These are phyloP conservation scores for Drosophila kepulauana DNA, from an alignment of 1,140 invertebrate species.

Conservation along the genomic window DNA sequence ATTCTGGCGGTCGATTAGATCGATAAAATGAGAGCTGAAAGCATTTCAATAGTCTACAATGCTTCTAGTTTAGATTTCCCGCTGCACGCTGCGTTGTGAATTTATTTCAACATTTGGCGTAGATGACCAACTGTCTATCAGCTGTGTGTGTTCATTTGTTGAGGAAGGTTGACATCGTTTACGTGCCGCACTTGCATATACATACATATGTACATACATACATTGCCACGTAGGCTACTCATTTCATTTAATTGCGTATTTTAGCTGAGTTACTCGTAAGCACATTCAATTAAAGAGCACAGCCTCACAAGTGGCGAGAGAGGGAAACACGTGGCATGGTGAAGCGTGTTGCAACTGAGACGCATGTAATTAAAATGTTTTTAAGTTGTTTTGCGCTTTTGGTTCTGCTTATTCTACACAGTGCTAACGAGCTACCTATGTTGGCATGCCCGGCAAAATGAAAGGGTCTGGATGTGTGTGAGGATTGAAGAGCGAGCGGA, in stretches of 20 bases:
- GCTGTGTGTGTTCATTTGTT: constrained; percentile 11
- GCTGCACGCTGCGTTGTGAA: constrained; percentile 36
- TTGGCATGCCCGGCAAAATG: not conserved
- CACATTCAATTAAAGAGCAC: constrained; percentile 63
- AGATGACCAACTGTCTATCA: constrained; percentile 51
- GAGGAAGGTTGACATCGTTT: constrained; percentile 47
- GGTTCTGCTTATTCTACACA: constrained; percentile 9
- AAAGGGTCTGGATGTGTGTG: not conserved
- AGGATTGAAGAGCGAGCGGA: not conserved
- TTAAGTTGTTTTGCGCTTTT: constrained; percentile 64
- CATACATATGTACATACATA: too few species aligned
- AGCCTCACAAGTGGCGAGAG: constrained; percentile 12
- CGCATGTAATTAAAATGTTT: constrained; percentile 77
- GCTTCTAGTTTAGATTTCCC: not conserved
- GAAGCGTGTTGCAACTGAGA: constrained; percentile 49
- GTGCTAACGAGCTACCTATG: too few species aligned
- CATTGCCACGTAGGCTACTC: constrained; percentile 7
- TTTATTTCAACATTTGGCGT: constrained; percentile 53
- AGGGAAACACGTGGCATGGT: too few species aligned
- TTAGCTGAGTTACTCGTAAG: constrained; percentile 52
- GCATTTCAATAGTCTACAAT: not conserved
- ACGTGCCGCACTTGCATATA: too few species aligned
- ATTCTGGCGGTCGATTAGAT: constrained; percentile 37
- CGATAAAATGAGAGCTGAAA: constrained; percentile 6
- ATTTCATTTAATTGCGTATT: constrained; percentile 66